These are phyloP conservation scores for Ginglymostoma cirratum DNA, from an alignment of 2,113 vertebrate genomes.

Conservation along the genomic window DNA sequence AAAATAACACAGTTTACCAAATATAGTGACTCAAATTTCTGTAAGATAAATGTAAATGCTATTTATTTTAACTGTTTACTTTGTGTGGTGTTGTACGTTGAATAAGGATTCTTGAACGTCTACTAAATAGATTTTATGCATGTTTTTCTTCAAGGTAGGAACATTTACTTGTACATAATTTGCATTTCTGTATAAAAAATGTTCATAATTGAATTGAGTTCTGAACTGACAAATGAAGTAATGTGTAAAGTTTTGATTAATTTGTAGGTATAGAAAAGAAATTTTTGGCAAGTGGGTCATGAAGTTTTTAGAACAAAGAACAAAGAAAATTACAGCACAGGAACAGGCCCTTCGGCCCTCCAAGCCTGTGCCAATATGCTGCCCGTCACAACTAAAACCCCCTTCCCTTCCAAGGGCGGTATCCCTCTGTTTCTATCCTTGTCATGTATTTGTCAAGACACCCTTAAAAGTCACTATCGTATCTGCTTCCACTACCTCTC, in stretches of 20 bases:
- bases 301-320: neutral
- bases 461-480: too few relatives aligned
- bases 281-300: neutral
- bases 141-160: neutral
- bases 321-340: too few relatives aligned
- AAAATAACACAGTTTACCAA: neutral
- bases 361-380: too few relatives aligned
- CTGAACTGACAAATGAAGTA: neutral
- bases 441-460: too few relatives aligned
- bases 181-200: neutral
- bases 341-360: too few relatives aligned
- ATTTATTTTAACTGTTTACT: neutral
- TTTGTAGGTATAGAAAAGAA: neutral
- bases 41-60: neutral
- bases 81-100: neutral
- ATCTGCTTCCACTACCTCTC: too few relatives aligned
- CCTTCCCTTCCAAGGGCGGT: too few relatives aligned
- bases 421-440: too few relatives aligned
- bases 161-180: neutral
- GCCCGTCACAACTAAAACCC: too few relatives aligned
- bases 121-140: neutral
- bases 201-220: neutral
- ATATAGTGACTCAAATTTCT: neutral
- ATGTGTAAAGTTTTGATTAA: neutral
- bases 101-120: neutral